Conservation (phyloP, 1,140 invertebrate genomes). For the Apis mellifera region DNA sequence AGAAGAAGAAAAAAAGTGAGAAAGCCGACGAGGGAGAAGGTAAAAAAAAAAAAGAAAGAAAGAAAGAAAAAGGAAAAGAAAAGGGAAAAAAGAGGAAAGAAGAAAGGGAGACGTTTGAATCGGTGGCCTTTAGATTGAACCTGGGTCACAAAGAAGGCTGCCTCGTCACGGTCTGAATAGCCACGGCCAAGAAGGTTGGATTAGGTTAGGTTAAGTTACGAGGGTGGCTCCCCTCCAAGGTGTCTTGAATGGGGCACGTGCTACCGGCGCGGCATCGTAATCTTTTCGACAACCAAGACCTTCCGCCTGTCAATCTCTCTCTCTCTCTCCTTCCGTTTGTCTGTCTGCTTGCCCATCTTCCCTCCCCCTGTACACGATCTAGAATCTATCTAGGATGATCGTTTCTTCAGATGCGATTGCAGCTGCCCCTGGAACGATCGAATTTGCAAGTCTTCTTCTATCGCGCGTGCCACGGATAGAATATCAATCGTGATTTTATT, state of each 20-base stretch:
- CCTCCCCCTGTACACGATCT: constrained; percentile 32
- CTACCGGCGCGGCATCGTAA: constrained; percentile 68
- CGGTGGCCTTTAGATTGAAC: constrained; percentile 57
- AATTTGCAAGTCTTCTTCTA: constrained; percentile 72
- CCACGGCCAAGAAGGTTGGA: constrained; percentile 68
- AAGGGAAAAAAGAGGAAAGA: constrained; percentile 3
- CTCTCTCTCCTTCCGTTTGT: constrained; percentile 54
- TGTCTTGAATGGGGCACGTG: constrained; percentile 76
- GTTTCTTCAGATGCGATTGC: constrained; percentile 55
- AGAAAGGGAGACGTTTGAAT: constrained; percentile 61
- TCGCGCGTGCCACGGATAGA: constrained; percentile 45
- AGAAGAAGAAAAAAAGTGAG: constrained; percentile 68
- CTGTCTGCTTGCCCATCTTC: constrained; percentile 50
- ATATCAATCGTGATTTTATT: not conserved
- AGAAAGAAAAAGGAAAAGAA: not conserved
- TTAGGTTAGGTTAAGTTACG: constrained; percentile 75
- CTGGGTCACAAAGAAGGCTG: constrained; percentile 66
- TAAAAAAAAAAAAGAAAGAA: not conserved
- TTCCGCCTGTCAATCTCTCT: constrained; percentile 53
- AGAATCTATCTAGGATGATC: constrained; percentile 40
- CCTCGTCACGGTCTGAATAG: constrained; percentile 73
- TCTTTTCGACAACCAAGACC: constrained; percentile 60
- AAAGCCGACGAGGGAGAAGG: constrained; percentile 30
- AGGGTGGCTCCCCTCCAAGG: constrained; percentile 69
- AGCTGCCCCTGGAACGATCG: constrained; percentile 70